phyloP scores from a whole-genome alignment of 2,797 vertebrate genomes.

The Carduelis carduelis region DNA sequence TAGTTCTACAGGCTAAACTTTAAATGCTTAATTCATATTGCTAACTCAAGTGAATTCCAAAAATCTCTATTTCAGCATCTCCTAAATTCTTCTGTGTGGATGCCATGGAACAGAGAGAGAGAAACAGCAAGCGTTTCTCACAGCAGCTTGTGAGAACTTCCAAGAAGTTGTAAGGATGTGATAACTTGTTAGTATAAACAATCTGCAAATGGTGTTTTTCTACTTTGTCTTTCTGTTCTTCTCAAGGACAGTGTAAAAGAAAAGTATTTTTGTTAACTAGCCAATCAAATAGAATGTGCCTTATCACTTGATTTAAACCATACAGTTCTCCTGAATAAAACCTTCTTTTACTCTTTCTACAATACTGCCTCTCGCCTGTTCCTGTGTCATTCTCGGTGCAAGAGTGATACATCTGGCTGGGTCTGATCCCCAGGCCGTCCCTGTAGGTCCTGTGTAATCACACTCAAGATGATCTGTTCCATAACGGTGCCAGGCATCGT shows the following conservation, averaged over 20 bases:
- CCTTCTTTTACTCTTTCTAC: background rate
- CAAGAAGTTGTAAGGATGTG: background rate
- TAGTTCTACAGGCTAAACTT: too few relatives aligned
- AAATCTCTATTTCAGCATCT: too few relatives aligned
- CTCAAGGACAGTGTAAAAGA: background rate
- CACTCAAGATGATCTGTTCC: background rate
- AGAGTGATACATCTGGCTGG: background rate
- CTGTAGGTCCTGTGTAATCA: background rate
- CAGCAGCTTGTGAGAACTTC: background rate
- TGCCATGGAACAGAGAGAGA: background rate
- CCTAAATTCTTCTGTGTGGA: background rate
- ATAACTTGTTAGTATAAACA: background rate
- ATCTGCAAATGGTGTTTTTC: background rate
- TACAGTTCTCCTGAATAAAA: background rate
- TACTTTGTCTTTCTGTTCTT: background rate
- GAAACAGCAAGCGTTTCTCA: background rate
- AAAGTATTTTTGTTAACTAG: background rate
- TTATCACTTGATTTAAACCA: background rate
- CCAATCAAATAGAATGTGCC: background rate
- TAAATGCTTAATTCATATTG: too few relatives aligned
- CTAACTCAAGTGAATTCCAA: too few relatives aligned
- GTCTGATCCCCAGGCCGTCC: background rate
- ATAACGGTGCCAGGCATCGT: rapidly evolving
- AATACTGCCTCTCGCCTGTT: background rate
- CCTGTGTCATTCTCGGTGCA: background rate